These are phyloP conservation scores for Macaria notata DNA, from an alignment of 2,888 invertebrate genomes.

Conservation along the genomic window DNA sequence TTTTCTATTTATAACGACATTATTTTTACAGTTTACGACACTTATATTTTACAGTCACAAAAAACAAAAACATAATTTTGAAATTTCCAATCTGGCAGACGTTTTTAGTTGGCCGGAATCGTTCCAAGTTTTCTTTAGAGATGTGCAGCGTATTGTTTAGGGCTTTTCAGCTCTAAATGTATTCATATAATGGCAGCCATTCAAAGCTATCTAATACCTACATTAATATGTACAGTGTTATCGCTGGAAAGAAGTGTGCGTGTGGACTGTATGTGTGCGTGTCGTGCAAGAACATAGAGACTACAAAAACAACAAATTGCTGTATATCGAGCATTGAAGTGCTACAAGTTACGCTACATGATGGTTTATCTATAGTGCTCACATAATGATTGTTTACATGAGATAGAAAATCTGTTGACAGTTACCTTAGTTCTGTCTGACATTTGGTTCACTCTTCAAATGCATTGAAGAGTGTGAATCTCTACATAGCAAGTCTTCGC, in stretches of 20 bases:
- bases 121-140: neutral
- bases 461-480: slow-evolving; percentile 20
- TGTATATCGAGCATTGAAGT: slow-evolving; percentile 14
- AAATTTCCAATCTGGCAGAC: slow-evolving; percentile 10
- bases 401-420: slow-evolving; percentile 17
- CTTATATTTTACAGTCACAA: slow-evolving; percentile 7
- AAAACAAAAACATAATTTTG: neutral
- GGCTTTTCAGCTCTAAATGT: neutral
- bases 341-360: slow-evolving; percentile 20
- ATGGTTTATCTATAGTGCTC: slow-evolving; percentile 22
- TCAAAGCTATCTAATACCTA: slow-evolving; percentile 21
- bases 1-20: slow-evolving; percentile 9
- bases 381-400: slow-evolving; percentile 24
- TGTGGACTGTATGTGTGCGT: slow-evolving; percentile 15
- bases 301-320: slow-evolving; percentile 25
- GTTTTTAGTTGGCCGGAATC: slow-evolving; percentile 12
- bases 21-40: slow-evolving; percentile 1
- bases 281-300: slow-evolving; percentile 21
- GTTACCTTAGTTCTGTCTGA: slow-evolving; percentile 25
- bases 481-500: slow-evolving; percentile 24
- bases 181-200: slow-evolving; percentile 15
- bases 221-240: slow-evolving; percentile 23
- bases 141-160: neutral
- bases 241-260: slow-evolving; percentile 20
- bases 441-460: slow-evolving; percentile 11